Evolutionary conservation across 2,113 vertebrate genomes (phyloP).

Genomic region (Oceanodroma tethys): DNA sequence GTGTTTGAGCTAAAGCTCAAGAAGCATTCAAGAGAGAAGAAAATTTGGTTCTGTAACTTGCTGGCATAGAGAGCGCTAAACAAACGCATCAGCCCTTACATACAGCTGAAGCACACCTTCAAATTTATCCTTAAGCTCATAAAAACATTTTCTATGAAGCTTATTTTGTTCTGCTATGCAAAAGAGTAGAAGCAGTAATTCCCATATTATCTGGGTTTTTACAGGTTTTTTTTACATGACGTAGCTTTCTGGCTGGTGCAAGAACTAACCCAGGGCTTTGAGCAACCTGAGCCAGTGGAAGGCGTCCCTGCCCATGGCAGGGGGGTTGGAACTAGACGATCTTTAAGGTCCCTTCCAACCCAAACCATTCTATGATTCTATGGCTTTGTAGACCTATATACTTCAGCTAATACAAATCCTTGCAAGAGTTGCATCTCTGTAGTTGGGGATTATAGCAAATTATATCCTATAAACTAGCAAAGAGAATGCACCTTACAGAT

Average conservation of each 20-base stretch:
- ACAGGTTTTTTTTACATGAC: neutral
- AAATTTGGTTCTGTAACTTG: neutral
- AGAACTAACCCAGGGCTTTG: neutral
- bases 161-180: neutral
- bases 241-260: neutral
- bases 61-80: accelerated
- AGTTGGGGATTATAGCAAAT: neutral
- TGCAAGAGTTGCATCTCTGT: neutral
- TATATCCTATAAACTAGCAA: neutral
- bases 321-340: neutral
- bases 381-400: neutral
- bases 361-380: neutral
- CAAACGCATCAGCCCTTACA: neutral
- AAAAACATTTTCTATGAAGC: neutral
- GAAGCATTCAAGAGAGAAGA: neutral
- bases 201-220: neutral
- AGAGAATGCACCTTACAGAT: neutral
- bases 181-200: neutral
- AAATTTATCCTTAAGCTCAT: neutral
- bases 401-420: neutral
- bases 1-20: neutral
- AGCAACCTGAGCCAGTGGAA: neutral
- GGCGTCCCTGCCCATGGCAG: too few species aligned
- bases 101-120: neutral
- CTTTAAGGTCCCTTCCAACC: neutral